A percentile compares a stretch with the other conserved stretches of the same genome.
These are phyloP conservation scores for Phengaris alcon DNA, from an alignment of 2,888 invertebrate species.

Conservation along the genomic window DNA sequence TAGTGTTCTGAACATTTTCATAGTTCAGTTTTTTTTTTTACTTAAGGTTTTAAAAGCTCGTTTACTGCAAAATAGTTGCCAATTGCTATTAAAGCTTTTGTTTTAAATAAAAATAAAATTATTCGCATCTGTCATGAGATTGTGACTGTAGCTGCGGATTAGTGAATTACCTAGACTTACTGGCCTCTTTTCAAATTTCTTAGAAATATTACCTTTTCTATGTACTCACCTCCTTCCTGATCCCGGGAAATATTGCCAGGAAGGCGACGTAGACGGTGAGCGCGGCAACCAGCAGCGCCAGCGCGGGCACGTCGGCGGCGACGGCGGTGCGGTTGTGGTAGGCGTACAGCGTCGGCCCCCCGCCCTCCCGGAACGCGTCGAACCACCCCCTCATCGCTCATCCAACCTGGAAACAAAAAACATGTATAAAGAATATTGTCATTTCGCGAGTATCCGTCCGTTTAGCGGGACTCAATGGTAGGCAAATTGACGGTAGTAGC, in stretches of 20 bases:
- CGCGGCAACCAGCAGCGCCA: slow-evolving; percentile 92
- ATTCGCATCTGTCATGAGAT: too few species aligned
- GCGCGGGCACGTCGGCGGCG: slow-evolving; percentile 93
- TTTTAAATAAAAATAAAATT: too few species aligned
- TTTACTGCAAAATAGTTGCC: too few species aligned
- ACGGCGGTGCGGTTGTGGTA: slow-evolving; percentile 97
- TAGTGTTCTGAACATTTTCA: not conserved
- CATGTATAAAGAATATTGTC: not conserved
- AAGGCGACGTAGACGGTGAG: slow-evolving; percentile 96
- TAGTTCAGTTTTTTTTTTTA: not conserved
- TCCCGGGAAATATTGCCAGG: slow-evolving; percentile 96
- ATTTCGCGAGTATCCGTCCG: not conserved
- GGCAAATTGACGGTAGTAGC: too few species aligned
- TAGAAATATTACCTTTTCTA: not conserved
- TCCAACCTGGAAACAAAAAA: slow-evolving; percentile 63
- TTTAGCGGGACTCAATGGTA: too few species aligned
- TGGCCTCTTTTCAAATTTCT: too few species aligned
- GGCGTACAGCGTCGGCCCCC: slow-evolving; percentile 97
- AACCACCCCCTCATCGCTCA: slow-evolving; percentile 96
- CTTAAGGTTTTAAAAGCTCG: too few species aligned
- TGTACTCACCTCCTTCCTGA: slow-evolving; percentile 67
- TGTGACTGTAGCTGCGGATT: too few species aligned
- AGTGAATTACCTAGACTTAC: too few species aligned
- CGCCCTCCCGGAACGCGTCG: slow-evolving; percentile 97
- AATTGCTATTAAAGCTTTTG: too few species aligned